phyloP scores from a whole-genome alignment of 2,113 vertebrate genomes.

The Thalassoma bifasciatum region DNA sequence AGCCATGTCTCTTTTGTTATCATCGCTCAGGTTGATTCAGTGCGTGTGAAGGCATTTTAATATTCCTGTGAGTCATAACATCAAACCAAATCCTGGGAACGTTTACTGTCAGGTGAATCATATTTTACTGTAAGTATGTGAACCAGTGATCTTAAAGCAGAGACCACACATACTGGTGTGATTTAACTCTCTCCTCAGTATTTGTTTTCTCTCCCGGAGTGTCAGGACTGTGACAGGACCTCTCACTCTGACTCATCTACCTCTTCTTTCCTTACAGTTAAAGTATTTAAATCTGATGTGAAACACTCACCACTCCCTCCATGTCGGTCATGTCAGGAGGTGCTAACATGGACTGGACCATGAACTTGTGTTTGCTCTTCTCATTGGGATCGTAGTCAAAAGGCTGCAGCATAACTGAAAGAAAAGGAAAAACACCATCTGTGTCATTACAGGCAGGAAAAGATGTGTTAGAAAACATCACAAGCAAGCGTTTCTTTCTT shows the following conservation, averaged over 20 bases:
- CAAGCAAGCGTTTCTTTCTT: no score
- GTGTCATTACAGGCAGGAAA: constrained; percentile 13
- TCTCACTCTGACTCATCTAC: neutral
- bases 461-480: neutral
- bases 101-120: constrained; percentile 5
- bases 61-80: constrained; percentile 7
- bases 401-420: constrained; percentile 99
- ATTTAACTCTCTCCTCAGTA: constrained; percentile 1
- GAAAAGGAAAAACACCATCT: constrained; percentile 56
- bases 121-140: constrained; percentile 24
- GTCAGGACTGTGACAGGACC: constrained; percentile 11
- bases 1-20: neutral
- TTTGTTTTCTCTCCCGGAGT: constrained; percentile 11
- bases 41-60: neutral
- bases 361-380: constrained; percentile 99
- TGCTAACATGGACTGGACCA: constrained; percentile 98
- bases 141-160: constrained; percentile 1
- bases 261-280: constrained; percentile 7
- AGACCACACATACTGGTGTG: constrained; percentile 41
- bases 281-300: constrained; percentile 10
- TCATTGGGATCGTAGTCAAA: constrained; percentile 99
- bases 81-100: constrained; percentile 10
- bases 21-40: neutral
- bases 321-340: constrained; percentile 97
- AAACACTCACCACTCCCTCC: constrained; percentile 96